Evolutionary conservation across 2,888 invertebrate genomes (phyloP).

Genomic region (Pterobdella sp.): DNA sequence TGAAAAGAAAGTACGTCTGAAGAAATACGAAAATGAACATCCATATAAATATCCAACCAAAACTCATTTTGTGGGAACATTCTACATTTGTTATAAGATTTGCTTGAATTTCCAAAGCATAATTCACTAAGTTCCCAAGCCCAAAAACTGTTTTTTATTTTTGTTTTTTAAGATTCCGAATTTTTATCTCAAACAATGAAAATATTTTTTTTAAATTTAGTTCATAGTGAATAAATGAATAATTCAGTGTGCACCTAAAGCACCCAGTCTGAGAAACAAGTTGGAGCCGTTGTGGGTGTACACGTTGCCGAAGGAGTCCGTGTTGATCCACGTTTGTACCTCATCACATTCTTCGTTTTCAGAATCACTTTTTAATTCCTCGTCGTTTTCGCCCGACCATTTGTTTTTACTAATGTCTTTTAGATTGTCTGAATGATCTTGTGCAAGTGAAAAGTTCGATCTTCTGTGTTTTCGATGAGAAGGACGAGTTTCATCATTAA

Average conservation of each 20-base stretch:
- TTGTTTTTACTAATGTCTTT: neutral
- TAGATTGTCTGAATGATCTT: neutral
- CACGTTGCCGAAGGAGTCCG: conserved; percentile 26
- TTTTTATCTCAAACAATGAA: neutral
- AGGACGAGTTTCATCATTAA: neutral
- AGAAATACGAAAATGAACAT: conserved; percentile 94
- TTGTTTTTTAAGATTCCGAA: neutral
- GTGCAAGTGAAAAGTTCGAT: neutral
- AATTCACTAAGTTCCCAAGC: conserved; percentile 77
- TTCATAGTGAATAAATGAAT: neutral
- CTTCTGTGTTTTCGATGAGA: neutral
- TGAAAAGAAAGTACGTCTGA: conserved; percentile 98
- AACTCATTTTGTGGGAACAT: conserved; percentile 13
- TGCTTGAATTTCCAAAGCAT: conserved; percentile 33
- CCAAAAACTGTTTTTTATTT: conserved; percentile 69
- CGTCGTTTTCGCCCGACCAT: neutral
- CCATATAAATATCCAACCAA: conserved; percentile 50
- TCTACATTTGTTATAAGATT: conserved; percentile 2
- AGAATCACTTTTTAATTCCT: neutral
- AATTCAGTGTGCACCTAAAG: conserved; percentile 17
- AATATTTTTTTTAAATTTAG: neutral
- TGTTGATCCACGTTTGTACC: conserved; percentile 26
- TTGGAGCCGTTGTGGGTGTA: conserved; percentile 30
- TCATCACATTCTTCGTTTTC: neutral
- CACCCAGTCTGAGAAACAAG: conserved; percentile 29